A percentile compares a stretch with the other conserved stretches of the same genome.
phyloP scores from a whole-genome alignment of 2,797 vertebrate genomes.

The Rhadinocentrus ornatus region DNA sequence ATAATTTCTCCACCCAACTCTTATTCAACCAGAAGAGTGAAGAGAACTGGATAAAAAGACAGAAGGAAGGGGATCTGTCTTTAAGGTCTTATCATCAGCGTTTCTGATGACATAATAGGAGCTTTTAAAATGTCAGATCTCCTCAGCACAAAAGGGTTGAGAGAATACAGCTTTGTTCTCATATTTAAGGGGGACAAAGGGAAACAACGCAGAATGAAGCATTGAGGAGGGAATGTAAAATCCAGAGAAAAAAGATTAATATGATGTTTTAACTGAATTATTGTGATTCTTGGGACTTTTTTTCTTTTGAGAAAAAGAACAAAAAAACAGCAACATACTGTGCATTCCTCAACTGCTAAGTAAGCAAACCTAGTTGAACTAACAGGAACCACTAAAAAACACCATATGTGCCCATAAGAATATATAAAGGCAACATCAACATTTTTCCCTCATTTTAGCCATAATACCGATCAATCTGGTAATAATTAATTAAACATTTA shows the following conservation, averaged over 20 bases:
- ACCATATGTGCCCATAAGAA: constrained; percentile 32
- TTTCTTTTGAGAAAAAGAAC: constrained; percentile 37
- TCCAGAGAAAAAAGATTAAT: constrained; percentile 27
- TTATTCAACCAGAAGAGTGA: constrained; percentile 30
- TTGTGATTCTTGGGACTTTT: constrained; percentile 46
- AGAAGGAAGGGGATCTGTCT: constrained; percentile 26
- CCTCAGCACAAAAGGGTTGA: constrained; percentile 1
- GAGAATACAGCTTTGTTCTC: background rate
- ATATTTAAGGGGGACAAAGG: constrained; percentile 8
- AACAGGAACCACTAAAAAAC: constrained; percentile 23
- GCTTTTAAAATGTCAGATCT: constrained; percentile 41
- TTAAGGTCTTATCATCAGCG: constrained; percentile 45
- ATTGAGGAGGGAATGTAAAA: constrained; percentile 27
- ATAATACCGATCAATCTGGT: constrained; percentile 8
- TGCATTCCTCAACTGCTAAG: constrained; percentile 59
- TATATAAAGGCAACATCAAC: background rate
- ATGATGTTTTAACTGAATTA: constrained; percentile 18
- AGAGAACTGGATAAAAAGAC: constrained; percentile 21
- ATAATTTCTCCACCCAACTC: constrained; percentile 55
- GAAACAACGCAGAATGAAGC: constrained; percentile 1
- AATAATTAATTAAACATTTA: background rate
- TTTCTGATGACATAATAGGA: constrained; percentile 62
- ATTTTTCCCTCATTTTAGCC: constrained; percentile 25
- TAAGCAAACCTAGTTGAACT: constrained; percentile 26
- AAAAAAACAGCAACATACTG: constrained; percentile 55